Evolutionary conservation across 2,888 invertebrate genomes (phyloP), one percentile per base, ranked within the genome.

Genomic region (Luperina nickerlii): DNA sequence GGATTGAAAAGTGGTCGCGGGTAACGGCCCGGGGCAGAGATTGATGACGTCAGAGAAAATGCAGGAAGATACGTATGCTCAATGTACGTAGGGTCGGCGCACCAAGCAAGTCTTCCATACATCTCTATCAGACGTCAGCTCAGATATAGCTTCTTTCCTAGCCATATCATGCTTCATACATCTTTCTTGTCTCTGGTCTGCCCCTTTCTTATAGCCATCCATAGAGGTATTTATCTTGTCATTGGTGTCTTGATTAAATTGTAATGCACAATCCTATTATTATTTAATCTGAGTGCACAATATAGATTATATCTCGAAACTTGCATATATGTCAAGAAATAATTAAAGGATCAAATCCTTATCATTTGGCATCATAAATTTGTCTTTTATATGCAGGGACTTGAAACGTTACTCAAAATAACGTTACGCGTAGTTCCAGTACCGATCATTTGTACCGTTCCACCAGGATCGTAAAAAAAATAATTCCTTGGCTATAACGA

Each of bases 221-320:
- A n/a, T 65, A 42, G 18, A 27, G 9, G n/a, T 3, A 71, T 2
- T n/a, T 38, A 1, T 38, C 2, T 74, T 51, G 0, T n/a, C 24
- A 24, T 18, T 76, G 18, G 18, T 42, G 15, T 42, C 63, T n/a
- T 42, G 1, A 24, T 45, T 45, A 8, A 24, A 20, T 77, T 32
- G 20, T 62, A 24, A 38, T 78, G 13, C 54, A 45, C 32, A 48
- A n/a, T 79, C n/a, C n/a, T n/a, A n/a, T n/a, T n/a, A n/a, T n/a
- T n/a, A n/a, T n/a, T n/a, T n/a, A n/a, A n/a, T n/a, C n/a, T n/a
- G n/a, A n/a, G n/a, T 78, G 13, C 54, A 45, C 32, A 48, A n/a
- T 79, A 15, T 32, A 54, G 42, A 45, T 63, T 63, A 32, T 18
- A 78, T 27, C 20, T 76, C 20, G 38, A 20, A 76, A 76, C 1